Evolutionary conservation across 2,888 invertebrate genomes (phyloP).

Genomic region (Rhodophaea formosa): DNA sequence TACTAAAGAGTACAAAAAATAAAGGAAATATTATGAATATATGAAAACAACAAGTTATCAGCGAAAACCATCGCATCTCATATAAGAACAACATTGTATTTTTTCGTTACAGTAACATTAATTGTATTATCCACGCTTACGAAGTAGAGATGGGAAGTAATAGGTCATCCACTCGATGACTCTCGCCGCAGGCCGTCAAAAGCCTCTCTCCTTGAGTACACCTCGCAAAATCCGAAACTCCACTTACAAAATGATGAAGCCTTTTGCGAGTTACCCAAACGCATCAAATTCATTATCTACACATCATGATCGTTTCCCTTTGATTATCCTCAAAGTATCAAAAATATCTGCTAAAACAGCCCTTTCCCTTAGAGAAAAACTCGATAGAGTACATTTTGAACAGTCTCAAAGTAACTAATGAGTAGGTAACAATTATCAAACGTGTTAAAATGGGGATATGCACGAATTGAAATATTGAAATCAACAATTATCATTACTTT

Average conservation of each 20-base stretch:
- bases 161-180: slow-evolving; percentile 36
- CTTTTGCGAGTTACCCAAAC: slow-evolving; percentile 21
- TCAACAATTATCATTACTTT: slow-evolving; percentile 60
- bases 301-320: slow-evolving; percentile 71
- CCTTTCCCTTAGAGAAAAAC: slow-evolving; percentile 79
- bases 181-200: slow-evolving; percentile 18
- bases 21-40: slow-evolving; percentile 81
- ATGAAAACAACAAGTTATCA: slow-evolving; percentile 79
- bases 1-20: slow-evolving; percentile 82
- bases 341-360: slow-evolving; percentile 80
- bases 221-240: slow-evolving; percentile 19
- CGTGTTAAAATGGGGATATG: slow-evolving; percentile 73
- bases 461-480: slow-evolving; percentile 71
- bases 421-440: slow-evolving; percentile 79
- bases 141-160: slow-evolving; percentile 58
- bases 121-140: slow-evolving; percentile 65
- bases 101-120: slow-evolving; percentile 77
- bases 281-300: slow-evolving; percentile 43
- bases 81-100: slow-evolving; percentile 79
- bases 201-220: slow-evolving; percentile 13
- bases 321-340: slow-evolving; percentile 79
- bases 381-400: slow-evolving; percentile 76
- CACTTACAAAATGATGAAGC: slow-evolving; percentile 8
- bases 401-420: slow-evolving; percentile 81
- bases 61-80: slow-evolving; percentile 76